Base-by-base conservation (phyloP, 2,888 invertebrate genomes). In the Colostygia pectinataria region DNA sequence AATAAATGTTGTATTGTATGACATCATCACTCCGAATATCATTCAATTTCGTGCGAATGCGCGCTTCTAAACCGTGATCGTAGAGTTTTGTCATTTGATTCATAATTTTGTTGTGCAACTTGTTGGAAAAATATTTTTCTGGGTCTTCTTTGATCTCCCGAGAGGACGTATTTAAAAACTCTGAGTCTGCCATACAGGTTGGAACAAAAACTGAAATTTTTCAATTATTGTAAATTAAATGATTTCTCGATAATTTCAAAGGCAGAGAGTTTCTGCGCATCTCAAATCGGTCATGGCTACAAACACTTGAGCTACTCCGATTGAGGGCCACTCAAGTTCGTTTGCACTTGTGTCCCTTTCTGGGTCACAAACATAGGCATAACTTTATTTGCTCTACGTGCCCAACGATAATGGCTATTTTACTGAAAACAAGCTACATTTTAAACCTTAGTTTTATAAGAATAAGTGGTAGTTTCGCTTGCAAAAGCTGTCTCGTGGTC, bases 11-110 rank as follows among this genome's bases (percentile, higher is more conserved):
- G 44, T 54, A 44, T 48, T 32, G 53, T 47, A 57, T 59, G 57
- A 59, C 55, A 59, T 59, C 59, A 59, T 38, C 53, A 47, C 53
- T 53, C 47, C 37, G 40, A 56, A 59, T 57, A 52, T 49, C 51
- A 55, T 55, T 55, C 46, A 55, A 43, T 53, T 47, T 38, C 46
- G 48, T 49, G 23, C 33, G 47, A 40, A 36, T 49, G 49, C 42
- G 42, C 44, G 40, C 44, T 33, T 38, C 24, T 23, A 18, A 27
- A 29, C 44, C 40, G 37, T 29, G 33, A 28, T 45, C 41, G n/a
- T 20, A 9, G 23, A 45, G 41, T 41, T 42, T 38, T 29, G 41
- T 41, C 25, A 34, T 41, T 10, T 27, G 31, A 20, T 27, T 28
- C 32, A 20, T 8, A 25, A 25, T 38, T 23, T 33, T 12, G 23